phyloP scores from a whole-genome alignment of 1,140 invertebrate genomes.

The Leucophenga varia region DNA sequence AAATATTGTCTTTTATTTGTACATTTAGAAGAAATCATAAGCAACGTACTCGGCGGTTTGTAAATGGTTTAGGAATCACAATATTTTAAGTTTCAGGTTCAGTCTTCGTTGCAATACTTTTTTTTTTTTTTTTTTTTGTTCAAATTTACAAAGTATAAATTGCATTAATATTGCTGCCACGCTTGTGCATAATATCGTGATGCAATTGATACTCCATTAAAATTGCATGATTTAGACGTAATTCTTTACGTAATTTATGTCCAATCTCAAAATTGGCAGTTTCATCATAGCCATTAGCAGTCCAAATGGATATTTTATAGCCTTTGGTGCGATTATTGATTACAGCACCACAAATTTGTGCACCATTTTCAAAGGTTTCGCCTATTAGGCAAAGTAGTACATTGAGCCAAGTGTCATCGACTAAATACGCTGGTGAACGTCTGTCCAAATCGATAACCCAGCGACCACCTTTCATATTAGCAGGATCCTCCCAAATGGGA shows the following conservation, averaged over 20 bases:
- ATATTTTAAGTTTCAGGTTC: no score
- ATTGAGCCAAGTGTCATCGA: constrained; percentile 93
- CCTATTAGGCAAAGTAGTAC: constrained; percentile 93
- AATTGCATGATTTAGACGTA: constrained; percentile 58
- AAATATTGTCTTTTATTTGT: no score
- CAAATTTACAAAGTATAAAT: constrained; percentile 1
- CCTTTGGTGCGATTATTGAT: constrained; percentile 87
- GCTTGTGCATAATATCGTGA: constrained; percentile 77
- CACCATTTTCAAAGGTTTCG: constrained; percentile 88
- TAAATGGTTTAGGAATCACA: no score
- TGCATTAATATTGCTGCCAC: not conserved
- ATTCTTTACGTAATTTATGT: constrained; percentile 78
- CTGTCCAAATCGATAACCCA: constrained; percentile 91
- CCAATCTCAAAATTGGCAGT: constrained; percentile 79
- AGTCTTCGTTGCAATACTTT: no score
- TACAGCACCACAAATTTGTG: constrained; percentile 92
- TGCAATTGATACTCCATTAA: constrained; percentile 77
- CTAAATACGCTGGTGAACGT: constrained; percentile 80
- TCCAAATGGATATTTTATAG: constrained; percentile 75
- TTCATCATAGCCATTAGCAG: constrained; percentile 62
- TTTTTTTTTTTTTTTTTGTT: no score
- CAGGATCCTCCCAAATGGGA: constrained; percentile 97
- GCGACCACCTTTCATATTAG: constrained; percentile 85
- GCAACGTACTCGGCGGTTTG: no score
- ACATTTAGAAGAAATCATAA: no score